Evolutionary conservation across 2,113 vertebrate species (phyloP), one percentile per base, ranked within the genome.

Genomic region (Prionailurus bengalensis): DNA sequence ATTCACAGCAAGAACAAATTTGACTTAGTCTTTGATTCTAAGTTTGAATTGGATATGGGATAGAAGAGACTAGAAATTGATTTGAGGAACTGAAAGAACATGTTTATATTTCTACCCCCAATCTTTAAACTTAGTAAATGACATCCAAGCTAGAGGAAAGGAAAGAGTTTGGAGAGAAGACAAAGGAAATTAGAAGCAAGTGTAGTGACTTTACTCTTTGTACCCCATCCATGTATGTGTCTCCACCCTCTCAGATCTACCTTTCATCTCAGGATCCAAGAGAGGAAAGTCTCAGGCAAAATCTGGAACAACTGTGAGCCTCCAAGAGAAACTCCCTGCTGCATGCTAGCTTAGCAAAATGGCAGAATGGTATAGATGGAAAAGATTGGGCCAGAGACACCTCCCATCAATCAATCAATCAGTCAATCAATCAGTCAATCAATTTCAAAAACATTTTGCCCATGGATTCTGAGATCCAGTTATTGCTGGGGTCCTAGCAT

Each of bases 1-100:
- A 61, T 83, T 94, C 12, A 39, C 27, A 88, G n/a, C n/a, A 15
- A 88, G 63, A 88, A 70, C 33, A 91, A 95, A 76, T 36, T 51
- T 0, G 4, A 45, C 29, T 92, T 86, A 65, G 15, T 85, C 51
- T 86, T 89, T 82, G 61, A 92, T 79, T 93, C 16, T 89, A 39
- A 94, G 84, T 85, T 89, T 94, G 66, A 94, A 25, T 39, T 39
- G 8, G 27, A 4, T 78, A 4, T 58, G 73, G 92, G 51, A 51
- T n/a, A 42, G 27, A 63, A 86, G 31, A 82, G 21, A 16, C 16
- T 21, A 27, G 61, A 96, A 91, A 88, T 89, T 36, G 19, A 79
- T 95, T 73, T 91, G 53, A 83, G 45, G 23, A 86, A 65, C 42
- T 71, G 63, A 81, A 89, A 76, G 33, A 76, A 80, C 6, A 29